Percentiles rank a stretch among this genome's conserved stretches.
These are phyloP conservation scores for Adelosebastes latens DNA, from an alignment of 2,797 vertebrate genomes.

Conservation along the genomic window DNA sequence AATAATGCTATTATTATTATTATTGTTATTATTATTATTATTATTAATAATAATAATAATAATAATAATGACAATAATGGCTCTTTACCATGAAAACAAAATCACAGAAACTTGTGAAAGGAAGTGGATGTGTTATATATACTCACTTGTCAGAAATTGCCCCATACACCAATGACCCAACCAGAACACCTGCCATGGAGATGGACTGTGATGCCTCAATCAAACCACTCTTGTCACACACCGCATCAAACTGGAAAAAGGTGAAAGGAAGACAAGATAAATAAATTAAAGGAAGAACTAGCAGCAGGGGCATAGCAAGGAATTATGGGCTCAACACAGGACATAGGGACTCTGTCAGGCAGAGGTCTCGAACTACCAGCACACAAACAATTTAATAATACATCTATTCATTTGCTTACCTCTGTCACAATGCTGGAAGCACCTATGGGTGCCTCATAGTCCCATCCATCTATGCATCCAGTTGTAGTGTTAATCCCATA, in stretches of 20 bases:
- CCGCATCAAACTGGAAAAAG: slow-evolving; percentile 25
- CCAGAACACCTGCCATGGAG: slow-evolving; percentile 87
- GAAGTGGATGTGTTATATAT: background rate
- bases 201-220: slow-evolving; percentile 85
- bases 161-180: slow-evolving; percentile 78
- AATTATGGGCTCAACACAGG: background rate
- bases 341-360: background rate
- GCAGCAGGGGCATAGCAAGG: background rate
- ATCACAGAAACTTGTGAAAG: background rate
- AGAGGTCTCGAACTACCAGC: no score
- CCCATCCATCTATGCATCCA: background rate
- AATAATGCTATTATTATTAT: background rate
- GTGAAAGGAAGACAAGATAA: background rate
- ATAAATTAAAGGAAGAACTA: background rate
- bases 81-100: background rate
- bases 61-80: background rate
- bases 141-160: background rate
- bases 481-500: background rate
- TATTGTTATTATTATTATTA: no score
- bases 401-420: background rate
- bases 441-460: slow-evolving; percentile 69
- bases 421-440: slow-evolving; percentile 56
- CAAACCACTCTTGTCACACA: slow-evolving; percentile 82
- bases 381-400: no score
- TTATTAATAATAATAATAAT: no score